Percentiles rank a stretch among this genome's conserved stretches.
These are phyloP conservation scores for Lophius americanus DNA, from an alignment of 2,797 vertebrate species.

Conservation along the genomic window DNA sequence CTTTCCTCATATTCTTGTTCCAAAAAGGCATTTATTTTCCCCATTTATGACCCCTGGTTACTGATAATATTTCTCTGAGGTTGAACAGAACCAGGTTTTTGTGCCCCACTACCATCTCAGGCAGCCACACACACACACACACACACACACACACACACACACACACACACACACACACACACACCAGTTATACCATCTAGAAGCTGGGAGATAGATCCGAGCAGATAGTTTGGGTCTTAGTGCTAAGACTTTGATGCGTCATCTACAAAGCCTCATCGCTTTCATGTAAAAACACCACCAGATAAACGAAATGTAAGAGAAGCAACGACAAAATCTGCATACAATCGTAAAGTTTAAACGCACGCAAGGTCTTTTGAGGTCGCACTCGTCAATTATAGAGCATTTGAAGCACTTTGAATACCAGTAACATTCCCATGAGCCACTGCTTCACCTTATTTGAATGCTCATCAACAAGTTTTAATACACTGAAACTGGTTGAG, in stretches of 20 bases:
- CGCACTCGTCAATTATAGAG: too few species aligned
- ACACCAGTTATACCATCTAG: conserved; percentile 4
- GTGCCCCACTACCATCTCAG: neutral
- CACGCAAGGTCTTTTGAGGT: too few species aligned
- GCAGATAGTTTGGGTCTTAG: neutral
- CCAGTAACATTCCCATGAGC: neutral
- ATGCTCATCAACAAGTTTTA: neutral
- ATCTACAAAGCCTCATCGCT: neutral
- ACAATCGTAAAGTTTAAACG: too few species aligned
- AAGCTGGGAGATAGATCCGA: conserved; percentile 19
- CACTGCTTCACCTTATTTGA: neutral
- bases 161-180: too few species aligned
- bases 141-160: too few species aligned
- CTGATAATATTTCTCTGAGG: conserved; percentile 26
- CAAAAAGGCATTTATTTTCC: conserved; percentile 61
- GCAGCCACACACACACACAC: too few species aligned
- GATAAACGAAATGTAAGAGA: too few species aligned
- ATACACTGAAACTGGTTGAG: neutral
- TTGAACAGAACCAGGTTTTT: conserved; percentile 30
- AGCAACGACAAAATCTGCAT: too few species aligned
- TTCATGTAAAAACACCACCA: neutral
- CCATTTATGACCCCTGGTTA: conserved; percentile 36
- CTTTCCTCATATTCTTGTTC: conserved; percentile 60
- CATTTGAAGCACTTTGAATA: neutral
- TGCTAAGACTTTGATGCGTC: neutral